Conservation (phyloP, 2,113 vertebrate genomes). For the Anarhynchus alexandrinus region DNA sequence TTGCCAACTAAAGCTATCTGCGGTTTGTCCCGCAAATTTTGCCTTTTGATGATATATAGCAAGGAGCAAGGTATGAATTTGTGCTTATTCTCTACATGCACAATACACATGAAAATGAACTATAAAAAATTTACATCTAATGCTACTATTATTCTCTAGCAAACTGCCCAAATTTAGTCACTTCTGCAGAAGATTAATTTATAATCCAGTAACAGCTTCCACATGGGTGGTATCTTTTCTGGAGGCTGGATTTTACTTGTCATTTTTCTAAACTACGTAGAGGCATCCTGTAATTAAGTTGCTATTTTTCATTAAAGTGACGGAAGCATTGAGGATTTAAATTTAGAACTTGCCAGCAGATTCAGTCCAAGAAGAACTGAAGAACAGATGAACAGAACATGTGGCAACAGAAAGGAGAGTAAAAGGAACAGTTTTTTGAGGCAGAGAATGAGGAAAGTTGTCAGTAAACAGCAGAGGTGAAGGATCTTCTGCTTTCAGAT, state of each 20-base stretch:
- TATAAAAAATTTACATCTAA: not conserved
- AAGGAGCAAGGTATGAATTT: conserved; percentile 92
- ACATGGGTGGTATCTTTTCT: not conserved
- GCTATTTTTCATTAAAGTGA: not conserved
- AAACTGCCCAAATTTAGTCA: not conserved
- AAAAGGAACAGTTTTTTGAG: not conserved
- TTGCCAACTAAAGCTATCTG: conserved; percentile 95
- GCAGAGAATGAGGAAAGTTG: not conserved
- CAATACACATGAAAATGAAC: not conserved
- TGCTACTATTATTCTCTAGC: not conserved
- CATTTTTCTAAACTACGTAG: not conserved
- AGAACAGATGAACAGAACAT: not conserved
- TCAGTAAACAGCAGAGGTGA: not conserved
- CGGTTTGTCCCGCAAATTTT: conserved; percentile 92
- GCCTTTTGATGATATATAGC: conserved; percentile 99
- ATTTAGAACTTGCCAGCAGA: not conserved
- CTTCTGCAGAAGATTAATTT: not conserved
- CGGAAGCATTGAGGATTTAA: not conserved
- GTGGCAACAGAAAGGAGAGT: not conserved
- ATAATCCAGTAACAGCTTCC: not conserved
- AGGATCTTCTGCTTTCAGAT: not conserved
- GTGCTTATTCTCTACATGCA: not conserved
- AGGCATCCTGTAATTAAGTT: not conserved
- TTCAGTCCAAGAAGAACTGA: not conserved
- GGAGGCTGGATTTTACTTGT: not conserved